These are phyloP conservation scores for Monarcha castaneiventris DNA, from an alignment of 2,113 vertebrate species.

Conservation along the genomic window DNA sequence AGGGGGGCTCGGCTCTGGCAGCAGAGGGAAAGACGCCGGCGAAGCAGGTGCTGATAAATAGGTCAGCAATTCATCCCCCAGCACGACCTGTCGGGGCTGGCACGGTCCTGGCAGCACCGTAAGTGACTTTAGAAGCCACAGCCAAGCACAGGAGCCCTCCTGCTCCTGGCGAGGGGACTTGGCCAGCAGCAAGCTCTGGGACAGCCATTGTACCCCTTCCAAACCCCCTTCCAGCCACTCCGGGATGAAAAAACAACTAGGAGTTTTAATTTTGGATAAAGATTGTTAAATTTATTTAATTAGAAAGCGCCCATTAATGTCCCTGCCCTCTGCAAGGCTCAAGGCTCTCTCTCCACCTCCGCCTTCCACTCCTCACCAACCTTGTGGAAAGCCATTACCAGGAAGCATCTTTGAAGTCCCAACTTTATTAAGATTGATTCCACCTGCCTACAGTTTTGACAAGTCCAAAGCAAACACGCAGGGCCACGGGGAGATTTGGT, in stretches of 20 bases:
- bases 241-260: fast-evolving
- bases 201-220: fast-evolving
- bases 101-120: fast-evolving
- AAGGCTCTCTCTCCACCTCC: neutral
- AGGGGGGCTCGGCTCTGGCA: neutral
- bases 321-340: neutral
- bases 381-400: constrained; percentile 15
- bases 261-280: neutral
- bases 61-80: constrained; percentile 52
- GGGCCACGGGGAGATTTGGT: constrained; percentile 76
- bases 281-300: neutral
- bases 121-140: fast-evolving
- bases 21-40: neutral
- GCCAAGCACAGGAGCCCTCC: neutral
- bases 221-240: neutral
- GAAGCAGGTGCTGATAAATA: constrained; percentile 60
- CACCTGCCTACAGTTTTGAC: constrained; percentile 64
- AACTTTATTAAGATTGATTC: constrained; percentile 77
- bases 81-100: neutral
- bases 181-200: neutral
- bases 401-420: constrained; percentile 51
- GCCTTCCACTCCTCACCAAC: neutral
- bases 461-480: constrained; percentile 77
- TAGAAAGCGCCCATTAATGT: neutral
- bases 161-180: fast-evolving